Percentiles rank a stretch among this genome's conserved stretches.
Evolutionary conservation across 2,888 invertebrate genomes (phyloP).

Genomic region (Synergus umbraculus): DNA sequence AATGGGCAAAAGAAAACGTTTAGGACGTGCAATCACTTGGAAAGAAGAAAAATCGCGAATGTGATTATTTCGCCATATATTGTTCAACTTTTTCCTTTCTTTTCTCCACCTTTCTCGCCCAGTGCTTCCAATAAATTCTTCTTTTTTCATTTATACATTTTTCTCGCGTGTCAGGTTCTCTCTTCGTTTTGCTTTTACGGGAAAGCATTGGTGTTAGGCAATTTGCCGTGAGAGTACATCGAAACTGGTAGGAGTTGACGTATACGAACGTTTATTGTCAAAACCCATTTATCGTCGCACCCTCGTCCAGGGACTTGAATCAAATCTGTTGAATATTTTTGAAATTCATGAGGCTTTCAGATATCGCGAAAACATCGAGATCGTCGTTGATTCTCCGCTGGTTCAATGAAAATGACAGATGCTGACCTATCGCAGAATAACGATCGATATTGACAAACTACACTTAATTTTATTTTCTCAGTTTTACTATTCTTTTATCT

Average conservation of each 20-base stretch:
- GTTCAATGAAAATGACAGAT: constrained; percentile 24
- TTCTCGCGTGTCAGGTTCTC: constrained; percentile 21
- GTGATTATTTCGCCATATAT: constrained; percentile 12
- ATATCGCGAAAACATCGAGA: constrained; percentile 33
- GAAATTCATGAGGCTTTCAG: constrained; percentile 31
- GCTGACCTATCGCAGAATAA: not conserved
- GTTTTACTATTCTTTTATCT: not conserved
- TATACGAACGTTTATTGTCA: constrained; percentile 46
- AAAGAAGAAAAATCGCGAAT: constrained; percentile 10
- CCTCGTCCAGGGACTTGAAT: constrained; percentile 38
- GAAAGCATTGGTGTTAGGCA: constrained; percentile 41
- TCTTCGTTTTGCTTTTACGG: constrained; percentile 29
- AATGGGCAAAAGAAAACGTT: not conserved
- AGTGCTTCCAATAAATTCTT: not conserved
- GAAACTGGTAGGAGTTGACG: constrained; percentile 38
- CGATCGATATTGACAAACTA: not conserved
- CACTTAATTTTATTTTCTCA: not conserved
- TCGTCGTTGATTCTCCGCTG: constrained; percentile 10
- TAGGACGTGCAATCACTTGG: not conserved
- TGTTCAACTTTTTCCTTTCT: not conserved
- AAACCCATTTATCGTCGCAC: constrained; percentile 47
- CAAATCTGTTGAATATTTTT: constrained; percentile 41
- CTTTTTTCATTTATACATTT: constrained; percentile 20
- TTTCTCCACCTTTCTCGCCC: not conserved
- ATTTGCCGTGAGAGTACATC: constrained; percentile 36